phyloP scores from a whole-genome alignment of 1,140 invertebrate species.

The Drosophila orena region DNA sequence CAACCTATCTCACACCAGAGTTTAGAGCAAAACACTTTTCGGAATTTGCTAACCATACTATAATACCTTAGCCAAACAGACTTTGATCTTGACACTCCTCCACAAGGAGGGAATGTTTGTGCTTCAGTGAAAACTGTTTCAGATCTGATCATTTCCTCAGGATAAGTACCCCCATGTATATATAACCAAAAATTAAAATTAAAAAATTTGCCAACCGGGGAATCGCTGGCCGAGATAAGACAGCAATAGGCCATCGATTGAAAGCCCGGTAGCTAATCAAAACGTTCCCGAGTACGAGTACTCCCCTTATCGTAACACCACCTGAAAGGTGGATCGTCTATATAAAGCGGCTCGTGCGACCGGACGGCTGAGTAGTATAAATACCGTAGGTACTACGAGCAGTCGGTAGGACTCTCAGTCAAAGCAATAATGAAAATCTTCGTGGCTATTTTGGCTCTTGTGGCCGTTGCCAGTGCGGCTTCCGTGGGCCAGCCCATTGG shows the following conservation, averaged over 20 bases:
- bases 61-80: background rate
- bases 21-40: background rate
- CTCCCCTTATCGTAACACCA: constrained; percentile 47
- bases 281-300: constrained; percentile 26
- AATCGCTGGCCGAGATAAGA: constrained; percentile 35
- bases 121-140: constrained; percentile 1
- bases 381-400: constrained; percentile 64
- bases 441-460: constrained; percentile 69
- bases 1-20: background rate
- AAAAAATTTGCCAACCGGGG: constrained; percentile 27
- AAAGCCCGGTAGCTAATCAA: constrained; percentile 28
- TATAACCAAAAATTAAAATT: constrained; percentile 47
- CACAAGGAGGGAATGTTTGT: constrained; percentile 18
- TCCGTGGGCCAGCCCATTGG: constrained; percentile 55
- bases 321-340: constrained; percentile 46
- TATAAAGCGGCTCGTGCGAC: constrained; percentile 58
- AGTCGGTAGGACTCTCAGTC: constrained; percentile 68
- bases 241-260: constrained; percentile 35
- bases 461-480: constrained; percentile 64
- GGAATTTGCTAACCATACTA: background rate
- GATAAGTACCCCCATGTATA: constrained; percentile 36
- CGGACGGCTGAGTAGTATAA: constrained; percentile 67
- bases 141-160: constrained; percentile 29
- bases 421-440: constrained; percentile 52
- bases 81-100: constrained; percentile 7